These are phyloP conservation scores for Syndactyla subalaris DNA, from an alignment of 2,797 vertebrate genomes.

Conservation along the genomic window DNA sequence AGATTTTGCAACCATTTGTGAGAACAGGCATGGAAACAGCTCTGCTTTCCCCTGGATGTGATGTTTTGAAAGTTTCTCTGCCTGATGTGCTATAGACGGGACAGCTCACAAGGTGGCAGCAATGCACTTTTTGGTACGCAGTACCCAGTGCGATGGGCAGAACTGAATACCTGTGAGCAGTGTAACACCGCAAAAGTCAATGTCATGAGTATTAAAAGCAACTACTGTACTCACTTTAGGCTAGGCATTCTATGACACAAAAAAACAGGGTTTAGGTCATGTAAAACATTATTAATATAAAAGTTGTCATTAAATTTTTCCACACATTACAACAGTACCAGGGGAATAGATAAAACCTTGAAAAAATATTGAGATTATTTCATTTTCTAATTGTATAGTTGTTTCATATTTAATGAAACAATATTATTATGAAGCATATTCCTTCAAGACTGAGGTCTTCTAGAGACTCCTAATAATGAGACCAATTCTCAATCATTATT, in stretches of 20 bases:
- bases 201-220: neutral
- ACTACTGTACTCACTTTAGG: neutral
- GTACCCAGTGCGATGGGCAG: accelerated
- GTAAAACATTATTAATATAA: neutral
- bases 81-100: neutral
- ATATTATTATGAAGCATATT: neutral
- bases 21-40: neutral
- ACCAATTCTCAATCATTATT: neutral
- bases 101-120: conserved; percentile 70
- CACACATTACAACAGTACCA: neutral
- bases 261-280: neutral
- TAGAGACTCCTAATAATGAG: neutral
- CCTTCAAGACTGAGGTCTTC: neutral
- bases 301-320: neutral
- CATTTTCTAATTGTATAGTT: neutral
- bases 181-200: accelerated
- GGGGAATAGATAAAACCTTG: neutral
- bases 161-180: neutral
- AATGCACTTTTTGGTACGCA: neutral
- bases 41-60: accelerated
- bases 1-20: neutral
- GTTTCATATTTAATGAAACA: neutral
- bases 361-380: neutral
- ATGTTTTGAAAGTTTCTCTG: accelerated
- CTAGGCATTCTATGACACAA: neutral